Base-by-base conservation (phyloP, 2,113 vertebrate species). In the Telmatochromis sp. region DNA sequence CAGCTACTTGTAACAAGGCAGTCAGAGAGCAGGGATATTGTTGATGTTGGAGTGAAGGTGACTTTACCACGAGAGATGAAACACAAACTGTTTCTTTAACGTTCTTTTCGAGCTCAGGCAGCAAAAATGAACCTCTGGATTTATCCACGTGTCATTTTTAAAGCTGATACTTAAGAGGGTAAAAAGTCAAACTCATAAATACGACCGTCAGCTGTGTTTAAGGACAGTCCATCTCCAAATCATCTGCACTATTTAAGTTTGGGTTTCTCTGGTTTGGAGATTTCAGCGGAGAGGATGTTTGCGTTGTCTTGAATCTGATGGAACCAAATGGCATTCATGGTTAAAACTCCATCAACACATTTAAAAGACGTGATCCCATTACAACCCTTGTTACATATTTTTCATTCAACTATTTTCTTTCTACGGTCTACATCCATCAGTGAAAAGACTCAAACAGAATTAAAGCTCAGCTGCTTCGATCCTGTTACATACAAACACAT, bases 21-120 rank as follows among this genome's bases (percentile, higher is more conserved):
- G 79, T 13, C 26, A 78, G 17, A 78, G 68, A 31, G 82, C 8
- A 0, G 65, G 0, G 37, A 42, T 8, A 35, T 14, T 83, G 93
- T 83, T 92, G 86, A 42, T 17, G 60, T 90, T 94, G 90, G 89
- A 42, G 9, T 37, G 14, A 23, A 51, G 1, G 68, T 31, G 78
- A 88, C 28, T 84, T 89, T 23, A 80, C 23, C n/a, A 26, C 35
- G 19, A 89, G 81, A 58, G 82, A 83, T 13, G 45, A 91, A 93
- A 89, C 86, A 85, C 28, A 55, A 40, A 26, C 80, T 35, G 35
- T 37, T 89, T 91, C 81, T 86, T 57, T n/a, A 87, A 83, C 19
- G 8, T 14, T 28, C 9, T 60, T 81, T 88, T 86, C 2, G 75
- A 70, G 86, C 84, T 6, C 31, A 53, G 7, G 37, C 33, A 14